Evolutionary conservation across 2,113 vertebrate genomes (phyloP).

Genomic region (Alouatta palliata): DNA sequence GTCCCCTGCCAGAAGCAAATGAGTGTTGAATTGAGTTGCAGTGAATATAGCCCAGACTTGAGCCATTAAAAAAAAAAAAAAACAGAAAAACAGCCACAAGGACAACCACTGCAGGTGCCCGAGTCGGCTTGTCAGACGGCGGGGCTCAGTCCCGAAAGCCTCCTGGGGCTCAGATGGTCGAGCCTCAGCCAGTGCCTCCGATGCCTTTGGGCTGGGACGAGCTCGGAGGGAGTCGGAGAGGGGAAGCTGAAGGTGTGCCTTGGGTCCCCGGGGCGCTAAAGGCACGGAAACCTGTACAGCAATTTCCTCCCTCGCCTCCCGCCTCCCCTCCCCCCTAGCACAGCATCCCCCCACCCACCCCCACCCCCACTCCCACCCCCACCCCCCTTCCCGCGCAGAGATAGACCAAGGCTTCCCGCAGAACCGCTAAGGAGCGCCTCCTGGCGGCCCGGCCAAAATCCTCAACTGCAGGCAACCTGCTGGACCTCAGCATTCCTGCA

Average conservation of each 20-base stretch:
- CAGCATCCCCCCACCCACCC: background rate
- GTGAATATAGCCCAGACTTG: constrained; percentile 23
- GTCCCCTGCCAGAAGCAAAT: constrained; percentile 26
- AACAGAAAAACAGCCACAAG: constrained; percentile 45
- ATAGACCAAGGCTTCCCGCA: constrained; percentile 9
- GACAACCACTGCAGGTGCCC: constrained; percentile 54
- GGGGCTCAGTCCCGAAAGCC: background rate
- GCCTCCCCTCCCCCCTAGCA: constrained; percentile 26
- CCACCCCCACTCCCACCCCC: background rate
- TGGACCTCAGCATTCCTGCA: background rate
- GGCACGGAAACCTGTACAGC: background rate
- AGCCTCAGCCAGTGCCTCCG: background rate
- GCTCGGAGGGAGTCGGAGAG: background rate
- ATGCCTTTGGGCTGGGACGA: background rate
- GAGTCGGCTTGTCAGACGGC: background rate
- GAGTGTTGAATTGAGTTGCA: constrained; percentile 46
- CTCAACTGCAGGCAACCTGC: background rate
- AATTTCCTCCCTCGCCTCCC: background rate
- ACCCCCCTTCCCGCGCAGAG: constrained; percentile 46
- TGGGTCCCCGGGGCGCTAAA: background rate
- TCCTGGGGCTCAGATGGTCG: background rate
- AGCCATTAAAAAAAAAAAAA: background rate
- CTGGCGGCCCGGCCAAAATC: constrained; percentile 55
- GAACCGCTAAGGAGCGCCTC: constrained; percentile 65
- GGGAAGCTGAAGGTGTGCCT: background rate